Percentiles rank a stretch among this genome's conserved stretches.
phyloP scores from a whole-genome alignment of 1,140 invertebrate genomes.

The Lithobius niger region DNA sequence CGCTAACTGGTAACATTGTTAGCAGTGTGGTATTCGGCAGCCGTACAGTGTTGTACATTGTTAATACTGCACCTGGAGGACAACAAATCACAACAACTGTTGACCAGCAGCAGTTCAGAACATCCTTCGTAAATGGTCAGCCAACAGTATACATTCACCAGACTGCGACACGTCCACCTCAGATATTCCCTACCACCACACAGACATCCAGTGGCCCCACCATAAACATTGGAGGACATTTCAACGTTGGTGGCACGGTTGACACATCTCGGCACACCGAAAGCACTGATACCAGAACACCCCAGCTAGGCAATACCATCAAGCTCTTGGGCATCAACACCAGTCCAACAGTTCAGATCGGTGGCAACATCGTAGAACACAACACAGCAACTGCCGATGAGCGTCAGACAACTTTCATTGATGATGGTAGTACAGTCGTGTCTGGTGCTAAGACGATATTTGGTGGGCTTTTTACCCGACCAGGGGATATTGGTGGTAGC shows the following conservation, averaged over 20 bases:
- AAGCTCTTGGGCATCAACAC: neutral
- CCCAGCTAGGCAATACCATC: neutral
- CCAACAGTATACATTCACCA: neutral
- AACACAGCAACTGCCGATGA: neutral
- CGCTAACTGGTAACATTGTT: neutral
- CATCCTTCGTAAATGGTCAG: neutral
- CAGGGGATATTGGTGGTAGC: slow-evolving; percentile 8
- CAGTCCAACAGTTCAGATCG: neutral
- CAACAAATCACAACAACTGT: neutral
- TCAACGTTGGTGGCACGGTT: neutral
- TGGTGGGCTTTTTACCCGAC: slow-evolving; percentile 19
- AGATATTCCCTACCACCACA: neutral
- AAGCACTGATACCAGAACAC: neutral
- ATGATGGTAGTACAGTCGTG: slow-evolving; percentile 14
- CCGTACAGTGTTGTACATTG: slow-evolving; percentile 1
- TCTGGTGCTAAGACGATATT: slow-evolving; percentile 22
- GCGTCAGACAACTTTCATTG: neutral
- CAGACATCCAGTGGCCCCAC: neutral
- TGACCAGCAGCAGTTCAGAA: neutral
- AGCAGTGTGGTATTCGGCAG: slow-evolving; percentile 1
- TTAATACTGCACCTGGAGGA: neutral
- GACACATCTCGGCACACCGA: too few relatives aligned
- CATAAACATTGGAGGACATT: neutral
- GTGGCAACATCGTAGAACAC: neutral
- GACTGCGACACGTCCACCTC: neutral